These are phyloP conservation scores for Oscheius sp. DNA, from an alignment of 2,888 invertebrate species.

Conservation along the genomic window DNA sequence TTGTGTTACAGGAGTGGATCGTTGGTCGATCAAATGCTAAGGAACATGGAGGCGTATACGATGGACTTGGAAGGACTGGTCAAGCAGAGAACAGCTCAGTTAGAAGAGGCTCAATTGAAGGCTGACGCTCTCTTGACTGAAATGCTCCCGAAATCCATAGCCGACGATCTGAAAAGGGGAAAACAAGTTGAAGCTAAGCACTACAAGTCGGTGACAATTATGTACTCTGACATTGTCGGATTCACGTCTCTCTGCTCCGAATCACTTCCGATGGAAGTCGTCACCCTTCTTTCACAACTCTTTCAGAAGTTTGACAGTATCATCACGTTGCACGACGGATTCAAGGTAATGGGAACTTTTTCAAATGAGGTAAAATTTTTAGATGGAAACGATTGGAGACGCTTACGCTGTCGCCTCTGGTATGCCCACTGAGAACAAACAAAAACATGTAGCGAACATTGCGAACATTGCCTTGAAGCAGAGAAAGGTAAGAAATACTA, in stretches of 20 bases:
- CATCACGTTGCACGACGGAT: constrained; percentile 65
- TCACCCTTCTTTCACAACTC: constrained; percentile 66
- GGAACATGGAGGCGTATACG: constrained; percentile 67
- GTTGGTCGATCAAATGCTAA: constrained; percentile 71
- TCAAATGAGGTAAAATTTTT: not conserved
- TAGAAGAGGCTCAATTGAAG: constrained; percentile 62
- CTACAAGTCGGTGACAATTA: constrained; percentile 65
- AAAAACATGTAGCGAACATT: constrained; percentile 65
- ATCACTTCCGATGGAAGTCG: constrained; percentile 70
- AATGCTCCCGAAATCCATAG: constrained; percentile 66
- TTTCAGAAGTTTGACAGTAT: constrained; percentile 69
- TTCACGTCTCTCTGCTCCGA: constrained; percentile 72
- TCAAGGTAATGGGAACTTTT: constrained; percentile 55
- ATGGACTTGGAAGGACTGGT: constrained; percentile 63
- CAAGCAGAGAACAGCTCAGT: constrained; percentile 59
- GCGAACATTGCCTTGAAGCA: constrained; percentile 67
- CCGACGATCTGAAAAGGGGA: constrained; percentile 64
- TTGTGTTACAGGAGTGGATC: constrained; percentile 56
- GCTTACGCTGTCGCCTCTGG: constrained; percentile 72
- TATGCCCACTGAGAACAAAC: constrained; percentile 60
- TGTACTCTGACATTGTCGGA: constrained; percentile 72
- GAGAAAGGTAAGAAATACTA: constrained; percentile 56
- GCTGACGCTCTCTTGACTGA: constrained; percentile 65
- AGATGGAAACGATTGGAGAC: constrained; percentile 71
- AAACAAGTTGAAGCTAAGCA: constrained; percentile 54